Evolutionary conservation across 2,797 vertebrate species (phyloP).

Genomic region (Okamejei kenojei): DNA sequence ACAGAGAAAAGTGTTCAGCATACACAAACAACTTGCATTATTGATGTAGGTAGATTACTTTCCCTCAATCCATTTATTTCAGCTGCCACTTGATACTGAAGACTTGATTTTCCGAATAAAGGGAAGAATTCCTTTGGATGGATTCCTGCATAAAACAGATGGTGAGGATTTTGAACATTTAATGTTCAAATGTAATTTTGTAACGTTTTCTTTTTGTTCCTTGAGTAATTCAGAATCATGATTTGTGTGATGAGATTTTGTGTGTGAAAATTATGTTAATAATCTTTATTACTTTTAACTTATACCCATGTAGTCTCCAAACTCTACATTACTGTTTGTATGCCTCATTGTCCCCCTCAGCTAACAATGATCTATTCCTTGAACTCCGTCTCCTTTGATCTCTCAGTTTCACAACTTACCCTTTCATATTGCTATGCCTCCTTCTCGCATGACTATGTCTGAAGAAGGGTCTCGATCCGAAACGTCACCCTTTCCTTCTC

Average conservation of each 20-base stretch:
- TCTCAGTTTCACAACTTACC: too few relatives aligned
- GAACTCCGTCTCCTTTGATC: too few relatives aligned
- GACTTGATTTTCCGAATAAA: neutral
- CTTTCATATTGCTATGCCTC: too few relatives aligned
- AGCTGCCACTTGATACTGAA: neutral
- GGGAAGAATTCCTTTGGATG: neutral
- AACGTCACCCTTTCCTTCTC: too few relatives aligned
- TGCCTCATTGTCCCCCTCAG: too few relatives aligned
- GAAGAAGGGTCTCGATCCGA: too few relatives aligned
- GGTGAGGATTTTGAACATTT: neutral
- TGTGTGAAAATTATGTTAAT: neutral
- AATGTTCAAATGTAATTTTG: neutral
- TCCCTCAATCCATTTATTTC: neutral
- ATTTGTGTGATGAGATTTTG: neutral
- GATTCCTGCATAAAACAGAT: neutral
- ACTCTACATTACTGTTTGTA: too few relatives aligned
- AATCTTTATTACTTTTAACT: neutral
- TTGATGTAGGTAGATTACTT: neutral
- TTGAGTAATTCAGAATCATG: neutral
- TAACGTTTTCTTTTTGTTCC: too few relatives aligned
- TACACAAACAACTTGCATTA: too few relatives aligned
- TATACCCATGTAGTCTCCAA: neutral
- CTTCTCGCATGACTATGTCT: too few relatives aligned
- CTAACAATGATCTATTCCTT: too few relatives aligned
- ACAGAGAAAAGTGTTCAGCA: neutral